Evolutionary conservation across 2,888 invertebrate genomes (phyloP).

Genomic region (Diplolepis rosae): DNA sequence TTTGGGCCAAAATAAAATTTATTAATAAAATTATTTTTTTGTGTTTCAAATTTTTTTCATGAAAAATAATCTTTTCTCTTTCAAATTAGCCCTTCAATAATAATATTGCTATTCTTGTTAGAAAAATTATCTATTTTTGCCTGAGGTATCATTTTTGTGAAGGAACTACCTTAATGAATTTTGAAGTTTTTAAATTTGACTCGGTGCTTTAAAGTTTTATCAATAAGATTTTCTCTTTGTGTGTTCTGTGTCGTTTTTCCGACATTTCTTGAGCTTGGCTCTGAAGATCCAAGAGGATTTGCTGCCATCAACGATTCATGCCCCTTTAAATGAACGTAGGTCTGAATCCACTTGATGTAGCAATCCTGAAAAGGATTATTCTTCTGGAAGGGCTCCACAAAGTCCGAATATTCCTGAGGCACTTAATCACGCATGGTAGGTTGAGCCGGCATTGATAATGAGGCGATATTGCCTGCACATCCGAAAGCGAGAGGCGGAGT

Average conservation of each 20-base stretch:
- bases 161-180: no score
- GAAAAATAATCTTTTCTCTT: no score
- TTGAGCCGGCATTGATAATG: slow-evolving; percentile 14
- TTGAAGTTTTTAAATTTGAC: slow-evolving; percentile 12
- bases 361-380: slow-evolving; percentile 14
- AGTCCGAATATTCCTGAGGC: slow-evolving; percentile 22
- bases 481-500: slow-evolving; percentile 11
- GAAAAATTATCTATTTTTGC: no score
- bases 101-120: no score
- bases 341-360: neutral
- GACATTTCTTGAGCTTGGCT: neutral
- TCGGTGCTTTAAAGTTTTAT: slow-evolving; percentile 4
- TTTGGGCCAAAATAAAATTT: no score
- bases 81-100: no score
- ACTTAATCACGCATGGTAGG: slow-evolving; percentile 20
- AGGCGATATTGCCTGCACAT: slow-evolving; percentile 12
- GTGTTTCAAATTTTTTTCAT: no score
- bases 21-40: no score
- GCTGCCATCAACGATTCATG: slow-evolving; percentile 6
- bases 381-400: slow-evolving; percentile 19
- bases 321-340: slow-evolving; percentile 5
- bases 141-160: no score
- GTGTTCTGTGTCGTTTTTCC: slow-evolving; percentile 21
- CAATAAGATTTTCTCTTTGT: slow-evolving; percentile 13
- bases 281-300: slow-evolving; percentile 10